Evolutionary conservation across 1,140 invertebrate species (phyloP), one percentile per base, ranked within the genome.

Genomic region (Habropoda laboriosa): DNA sequence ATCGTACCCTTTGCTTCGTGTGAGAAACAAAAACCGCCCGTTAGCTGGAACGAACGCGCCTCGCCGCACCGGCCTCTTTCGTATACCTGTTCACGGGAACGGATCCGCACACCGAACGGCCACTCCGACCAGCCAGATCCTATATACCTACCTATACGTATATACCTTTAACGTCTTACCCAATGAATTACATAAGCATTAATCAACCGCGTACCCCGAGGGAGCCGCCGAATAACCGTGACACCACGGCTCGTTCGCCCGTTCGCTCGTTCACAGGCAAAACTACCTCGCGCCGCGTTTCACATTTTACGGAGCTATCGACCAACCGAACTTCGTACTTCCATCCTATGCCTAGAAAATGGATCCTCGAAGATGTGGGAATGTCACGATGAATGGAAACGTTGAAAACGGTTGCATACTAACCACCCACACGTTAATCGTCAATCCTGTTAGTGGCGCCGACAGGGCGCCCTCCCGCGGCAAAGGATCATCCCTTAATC

Each of bases 401-500:
- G 86, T 80, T 79, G 89, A 87, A 91, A 88, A 82, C 89, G 88
- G 88, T 87, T 85, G 80, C 85, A 80, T 77, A 76, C 89, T 90
- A 90, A 87, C 87, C 90, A 91, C 89, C 89, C 88, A 91, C 90
- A 91, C 89, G 89, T 91, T 91, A 92, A 91, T 92, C 91, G 91
- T 84, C 87, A 91, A 92, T 92, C 91, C 91, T 91, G 91, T 92
- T 92, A 92, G 90, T 88, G 79, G 64, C 80, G 87, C 82, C 88
- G 83, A 85, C 87, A 81, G 86, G 85, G 85, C 83, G 85, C 88
- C 87, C 91, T 91, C 88, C 88, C 86, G 86, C 88, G 85, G 88
- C 80, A 88, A 89, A 92, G 89, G 91, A 92, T 93, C 91, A 93
- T 93, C 92, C 91, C 89, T 93, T 93, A 93, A 93, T 92, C 92